Evolutionary conservation across 2,797 vertebrate genomes (phyloP).

Genomic region (Cichlasoma orientale): DNA sequence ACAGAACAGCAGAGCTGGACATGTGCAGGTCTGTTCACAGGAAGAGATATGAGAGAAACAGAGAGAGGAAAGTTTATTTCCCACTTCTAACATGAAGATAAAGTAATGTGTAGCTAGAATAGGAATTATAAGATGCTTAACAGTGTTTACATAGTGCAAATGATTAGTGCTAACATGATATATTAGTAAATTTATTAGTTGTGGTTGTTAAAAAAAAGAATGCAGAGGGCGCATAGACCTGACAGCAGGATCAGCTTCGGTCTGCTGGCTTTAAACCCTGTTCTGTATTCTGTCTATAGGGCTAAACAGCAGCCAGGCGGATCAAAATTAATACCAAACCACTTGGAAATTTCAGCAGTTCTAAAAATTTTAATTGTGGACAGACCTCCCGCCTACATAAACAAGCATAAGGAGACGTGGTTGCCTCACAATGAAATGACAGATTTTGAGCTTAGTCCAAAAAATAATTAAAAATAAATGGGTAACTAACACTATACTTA

Average conservation of each 20-base stretch:
- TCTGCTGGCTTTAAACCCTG: background rate
- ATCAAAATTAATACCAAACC: background rate
- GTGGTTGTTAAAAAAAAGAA: background rate
- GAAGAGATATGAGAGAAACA: too few species aligned
- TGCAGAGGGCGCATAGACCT: too few species aligned
- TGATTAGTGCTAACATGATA: background rate
- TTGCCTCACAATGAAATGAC: background rate
- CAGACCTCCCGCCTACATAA: background rate
- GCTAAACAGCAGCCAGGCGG: background rate
- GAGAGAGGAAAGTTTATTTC: too few species aligned
- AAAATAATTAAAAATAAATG: background rate
- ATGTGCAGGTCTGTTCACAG: too few species aligned
- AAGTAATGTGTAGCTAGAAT: background rate
- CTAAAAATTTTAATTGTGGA: background rate
- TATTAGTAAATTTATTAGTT: background rate
- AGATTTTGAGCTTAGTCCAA: background rate
- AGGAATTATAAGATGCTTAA: too few species aligned
- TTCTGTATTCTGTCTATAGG: conserved; percentile 2
- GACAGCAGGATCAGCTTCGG: background rate
- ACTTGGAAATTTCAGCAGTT: background rate
- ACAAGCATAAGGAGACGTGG: background rate
- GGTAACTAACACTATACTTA: background rate
- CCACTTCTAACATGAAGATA: too few species aligned
- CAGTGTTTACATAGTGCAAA: too few species aligned
- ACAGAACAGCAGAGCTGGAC: too few species aligned